These are phyloP conservation scores for Squalus acanthias DNA, from an alignment of 2,797 vertebrate genomes.

Conservation along the genomic window DNA sequence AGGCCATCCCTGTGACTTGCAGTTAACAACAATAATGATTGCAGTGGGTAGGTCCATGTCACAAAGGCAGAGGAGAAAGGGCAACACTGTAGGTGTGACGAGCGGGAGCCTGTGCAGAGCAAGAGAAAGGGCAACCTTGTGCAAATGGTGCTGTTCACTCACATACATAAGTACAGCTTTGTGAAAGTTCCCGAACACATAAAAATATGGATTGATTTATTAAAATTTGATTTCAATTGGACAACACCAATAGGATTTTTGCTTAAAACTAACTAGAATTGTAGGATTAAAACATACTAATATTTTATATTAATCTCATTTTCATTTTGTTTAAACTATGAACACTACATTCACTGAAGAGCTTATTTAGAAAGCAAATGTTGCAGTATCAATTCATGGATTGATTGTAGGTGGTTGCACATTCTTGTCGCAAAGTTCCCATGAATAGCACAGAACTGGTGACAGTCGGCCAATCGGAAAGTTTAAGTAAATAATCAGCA, in stretches of 20 bases:
- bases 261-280: not conserved
- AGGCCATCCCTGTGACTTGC: not conserved
- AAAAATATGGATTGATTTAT: not conserved
- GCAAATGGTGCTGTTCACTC: not conserved
- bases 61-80: not conserved
- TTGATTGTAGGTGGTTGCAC: not conserved
- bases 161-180: not conserved
- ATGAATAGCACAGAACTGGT: not conserved
- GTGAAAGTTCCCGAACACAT: not conserved
- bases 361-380: no score
- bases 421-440: not conserved
- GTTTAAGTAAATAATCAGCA: conserved; percentile 34
- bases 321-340: no score
- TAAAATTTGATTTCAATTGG: not conserved
- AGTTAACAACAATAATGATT: not conserved
- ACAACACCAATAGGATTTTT: not conserved
- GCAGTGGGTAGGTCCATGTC: not conserved
- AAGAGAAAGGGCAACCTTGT: not conserved
- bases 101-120: not conserved
- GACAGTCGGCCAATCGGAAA: not conserved
- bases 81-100: not conserved
- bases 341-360: not conserved
- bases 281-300: not conserved
- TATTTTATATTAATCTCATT: not conserved
- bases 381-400: not conserved